Evolutionary conservation across 2,888 invertebrate genomes (phyloP), one percentile per base, ranked within the genome.

Genomic region (Embidobia sp.): DNA sequence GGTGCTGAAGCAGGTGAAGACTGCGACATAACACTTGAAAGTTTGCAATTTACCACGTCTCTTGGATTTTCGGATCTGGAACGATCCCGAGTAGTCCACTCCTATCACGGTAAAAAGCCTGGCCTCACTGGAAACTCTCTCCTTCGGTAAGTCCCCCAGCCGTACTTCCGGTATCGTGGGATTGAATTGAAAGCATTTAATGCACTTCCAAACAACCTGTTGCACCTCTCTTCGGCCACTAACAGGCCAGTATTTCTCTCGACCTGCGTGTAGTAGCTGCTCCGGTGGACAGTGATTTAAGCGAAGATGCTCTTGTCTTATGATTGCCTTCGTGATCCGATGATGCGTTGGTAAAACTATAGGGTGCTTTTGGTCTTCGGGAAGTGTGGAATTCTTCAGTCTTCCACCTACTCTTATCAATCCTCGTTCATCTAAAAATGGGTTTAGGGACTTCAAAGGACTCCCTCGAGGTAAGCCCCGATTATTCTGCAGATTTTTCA

Each of bases 1-100:
- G 0, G 75, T 70, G n/a, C 29, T 51, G n/a, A 84, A 64, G 48
- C 83, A 83, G 2, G 79, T 53, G 19, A 83, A 82, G 5, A 81
- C 37, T 40, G 35, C 35, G 5, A 37, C 3, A 1, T 37, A 37
- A 2, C 15, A n/a, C 15, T 37, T 37, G 3, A 15, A 10, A 1
- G 15, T 37, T 13, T 5, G 35, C 1, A 51, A 31, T 11, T 61
- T 40, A 4, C 53, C 64, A 33, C 80, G 35, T 16, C 77, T 31
- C 37, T 73, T 18, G 13, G 19, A 18, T 10, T 42, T 19, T 19
- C 19, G 18, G n/a, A 42, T n/a, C 2, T 7, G 19, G 11, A 42
- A 8, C 5, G 19, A 19, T 5, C 42, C 42, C 6, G 42, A 18
- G 10, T 19, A 42, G n/a, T 42, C 42, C 19, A 42, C 19, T 8